Evolutionary conservation across 2,797 vertebrate species (phyloP).

Genomic region (Betta splendens): DNA sequence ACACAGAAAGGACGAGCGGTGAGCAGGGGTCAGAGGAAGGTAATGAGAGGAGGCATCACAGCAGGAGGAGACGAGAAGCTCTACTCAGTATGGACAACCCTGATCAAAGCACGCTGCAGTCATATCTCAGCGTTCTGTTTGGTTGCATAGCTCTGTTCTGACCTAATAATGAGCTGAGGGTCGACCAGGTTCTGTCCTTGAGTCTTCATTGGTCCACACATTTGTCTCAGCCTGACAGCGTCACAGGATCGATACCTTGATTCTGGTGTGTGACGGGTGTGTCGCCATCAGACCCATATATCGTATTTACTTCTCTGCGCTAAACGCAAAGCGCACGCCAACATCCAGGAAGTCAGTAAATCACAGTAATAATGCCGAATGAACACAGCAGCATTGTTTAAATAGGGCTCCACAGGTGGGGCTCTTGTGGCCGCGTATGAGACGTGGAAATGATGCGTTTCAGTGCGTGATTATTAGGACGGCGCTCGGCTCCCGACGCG

Average conservation of each 20-base stretch:
- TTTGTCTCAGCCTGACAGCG: background rate
- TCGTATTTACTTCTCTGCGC: background rate
- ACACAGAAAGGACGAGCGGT: background rate
- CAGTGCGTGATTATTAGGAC: too few species aligned
- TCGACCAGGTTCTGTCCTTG: background rate
- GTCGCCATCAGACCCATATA: slow-evolving; percentile 9
- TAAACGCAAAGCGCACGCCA: background rate
- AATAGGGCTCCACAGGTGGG: too few species aligned
- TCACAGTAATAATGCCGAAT: background rate
- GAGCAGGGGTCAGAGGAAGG: background rate
- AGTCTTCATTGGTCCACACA: background rate
- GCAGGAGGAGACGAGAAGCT: slow-evolving; percentile 15
- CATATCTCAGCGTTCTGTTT: too few species aligned
- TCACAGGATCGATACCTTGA: slow-evolving; percentile 12
- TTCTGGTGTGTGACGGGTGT: slow-evolving; percentile 9
- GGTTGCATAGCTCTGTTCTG: too few species aligned
- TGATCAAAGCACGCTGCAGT: too few species aligned
- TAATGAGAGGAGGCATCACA: slow-evolving; percentile 40
- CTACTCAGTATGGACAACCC: too few species aligned
- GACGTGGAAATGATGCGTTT: too few species aligned
- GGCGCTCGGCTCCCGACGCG: too few species aligned
- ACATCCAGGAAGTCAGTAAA: too few species aligned
- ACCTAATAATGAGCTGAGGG: too few species aligned
- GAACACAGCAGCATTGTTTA: too few species aligned
- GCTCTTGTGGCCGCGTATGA: too few species aligned